phyloP scores from a whole-genome alignment of 2,113 vertebrate species.

The Sceloporus undulatus region DNA sequence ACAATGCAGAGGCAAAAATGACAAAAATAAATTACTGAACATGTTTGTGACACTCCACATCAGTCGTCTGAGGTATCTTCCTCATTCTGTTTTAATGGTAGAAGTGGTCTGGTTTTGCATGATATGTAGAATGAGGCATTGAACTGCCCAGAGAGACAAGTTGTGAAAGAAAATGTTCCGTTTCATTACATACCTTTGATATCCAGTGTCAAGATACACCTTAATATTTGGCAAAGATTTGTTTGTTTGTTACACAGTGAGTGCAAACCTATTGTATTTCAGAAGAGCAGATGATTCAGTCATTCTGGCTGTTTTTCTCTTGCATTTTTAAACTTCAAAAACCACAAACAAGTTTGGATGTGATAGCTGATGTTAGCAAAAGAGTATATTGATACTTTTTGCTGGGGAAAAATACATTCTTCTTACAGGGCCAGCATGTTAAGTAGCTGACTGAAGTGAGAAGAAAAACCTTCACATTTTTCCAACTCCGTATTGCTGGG shows the following conservation, averaged over 20 bases:
- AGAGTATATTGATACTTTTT: background rate
- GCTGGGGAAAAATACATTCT: background rate
- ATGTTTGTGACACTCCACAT: background rate
- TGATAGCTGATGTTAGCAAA: constrained; percentile 10
- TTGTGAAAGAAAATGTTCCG: background rate
- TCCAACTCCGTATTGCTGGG: constrained; percentile 14
- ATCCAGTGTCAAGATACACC: background rate
- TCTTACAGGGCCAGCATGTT: background rate
- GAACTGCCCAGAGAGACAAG: background rate
- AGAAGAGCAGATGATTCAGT: background rate
- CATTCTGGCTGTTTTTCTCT: background rate
- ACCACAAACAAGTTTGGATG: background rate
- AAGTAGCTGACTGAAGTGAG: background rate
- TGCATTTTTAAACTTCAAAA: background rate
- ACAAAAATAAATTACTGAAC: background rate
- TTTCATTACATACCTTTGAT: background rate
- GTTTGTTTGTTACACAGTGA: background rate
- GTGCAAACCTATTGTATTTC: background rate
- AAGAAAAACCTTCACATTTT: constrained; percentile 20
- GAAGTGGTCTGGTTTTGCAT: background rate
- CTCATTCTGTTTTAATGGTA: background rate
- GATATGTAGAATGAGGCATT: background rate
- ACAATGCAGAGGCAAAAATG: background rate
- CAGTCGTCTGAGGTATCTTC: background rate
- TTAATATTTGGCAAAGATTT: background rate